Evolutionary conservation across 2,888 invertebrate genomes (phyloP), one percentile per base, ranked within the genome.

Genomic region (Ecdyonurus torrentis): DNA sequence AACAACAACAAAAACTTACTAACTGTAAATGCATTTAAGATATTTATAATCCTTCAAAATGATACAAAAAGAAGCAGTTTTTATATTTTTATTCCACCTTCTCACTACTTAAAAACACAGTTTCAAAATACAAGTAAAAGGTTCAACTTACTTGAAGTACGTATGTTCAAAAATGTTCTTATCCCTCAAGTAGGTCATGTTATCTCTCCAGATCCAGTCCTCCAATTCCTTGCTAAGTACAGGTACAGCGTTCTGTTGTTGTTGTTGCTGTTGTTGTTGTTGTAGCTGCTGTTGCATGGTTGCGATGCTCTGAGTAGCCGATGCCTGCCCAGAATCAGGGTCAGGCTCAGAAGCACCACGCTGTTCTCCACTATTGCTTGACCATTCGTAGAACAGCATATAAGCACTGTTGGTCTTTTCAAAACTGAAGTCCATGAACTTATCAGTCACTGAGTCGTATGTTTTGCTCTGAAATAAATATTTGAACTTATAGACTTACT

Each of bases 401-500:
- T 96, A 96, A 1, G 96, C 96, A 71, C 93, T 94, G 76, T 96
- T 95, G 1, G 95, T 95, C 79, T 96, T 96, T 76, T 96, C 96
- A 73, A 95, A 95, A 70, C 94, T 94, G 72, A 96, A 93, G 74
- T 96, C 96, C 88, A 96, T 89, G 74, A 94, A 96, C 74, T 95
- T 95, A 70, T 96, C 96, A 7, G 93, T 93, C 23, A 94, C 93
- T 0, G 94, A 91, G 74, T 96, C 96, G 72, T 95, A 96, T 0
- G 94, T 95, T 79, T 95, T 95, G 72, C 94, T 94, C 88, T 90
- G 76, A 20, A 80, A 77, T 60, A 64, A 65, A 69, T n/a, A n/a
- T n/a, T n/a, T n/a, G n/a, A 63, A 65, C n/a, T n/a, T n/a, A n/a
- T n/a, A 19, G 50, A 60, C 23, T 3, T n/a, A 18, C 52, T 1